Base-by-base conservation (phyloP, 2,113 vertebrate genomes). In the Struthio camelus region DNA sequence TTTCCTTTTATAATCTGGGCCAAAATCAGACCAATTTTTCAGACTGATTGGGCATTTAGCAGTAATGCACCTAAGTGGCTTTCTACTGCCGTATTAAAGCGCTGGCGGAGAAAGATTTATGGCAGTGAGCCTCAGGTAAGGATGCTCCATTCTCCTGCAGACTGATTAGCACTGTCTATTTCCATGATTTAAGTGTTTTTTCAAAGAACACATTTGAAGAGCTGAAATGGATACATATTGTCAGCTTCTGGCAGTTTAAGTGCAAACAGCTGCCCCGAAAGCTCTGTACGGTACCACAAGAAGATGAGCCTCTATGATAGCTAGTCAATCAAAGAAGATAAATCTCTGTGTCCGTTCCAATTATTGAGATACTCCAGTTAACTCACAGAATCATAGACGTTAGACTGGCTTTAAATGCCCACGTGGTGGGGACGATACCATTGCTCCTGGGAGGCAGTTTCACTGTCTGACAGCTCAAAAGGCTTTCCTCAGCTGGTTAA, bases 231-330 rank as follows among this genome's bases (percentile, higher is more conserved):
- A 93, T 97, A 91, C 87, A 59, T 70, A 93, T 95, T 96, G 95
- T 93, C 96, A 96, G 95, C 96, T 96, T 80, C 93, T 93, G 97
- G 96, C 97, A 96, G 87, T 88, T 95, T 95, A 93, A 96, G 91
- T 87, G 93, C 94, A 97, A 96, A 95, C 96, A 96, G 93, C 93
- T 96, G 93, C 90, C 93, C 87, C 13, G 85, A 95, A 93, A 97
- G 92, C 96, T 79, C 88, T 17, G 59, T 71, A 72, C 94, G 62
- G 91, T 62, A n/a, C 83, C 91, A 88, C 94, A 92, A 95, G 95
- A 94, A 95, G 96, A 95, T 80, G 95, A 92, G 87, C 69, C 76
- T 86, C 93, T 64, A 53, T 90, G 93, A 96, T 86, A 94, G 79
- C 70, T 14, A 95, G 91, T 97, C 97, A 96, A 89, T 96, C 95